phyloP scores from a whole-genome alignment of 2,113 vertebrate genomes.

The Triplophysa rosa region DNA sequence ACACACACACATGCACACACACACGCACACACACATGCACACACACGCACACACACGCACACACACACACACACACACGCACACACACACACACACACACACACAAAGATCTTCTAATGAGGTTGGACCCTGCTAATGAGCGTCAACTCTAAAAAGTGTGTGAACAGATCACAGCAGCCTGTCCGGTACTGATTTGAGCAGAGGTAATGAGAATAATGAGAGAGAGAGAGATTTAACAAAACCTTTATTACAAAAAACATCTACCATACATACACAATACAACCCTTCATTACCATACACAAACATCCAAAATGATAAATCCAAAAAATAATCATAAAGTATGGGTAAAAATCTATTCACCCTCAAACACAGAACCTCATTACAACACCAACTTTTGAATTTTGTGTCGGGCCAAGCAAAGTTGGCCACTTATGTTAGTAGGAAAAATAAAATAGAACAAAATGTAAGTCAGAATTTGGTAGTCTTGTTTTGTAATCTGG shows the following conservation, averaged over 20 bases:
- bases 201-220: conserved; percentile 78
- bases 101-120: conserved; percentile 51
- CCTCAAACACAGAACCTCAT: too few species aligned
- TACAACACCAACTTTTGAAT: too few species aligned
- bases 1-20: conserved; percentile 31
- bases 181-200: conserved; percentile 74
- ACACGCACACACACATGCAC: conserved; percentile 29
- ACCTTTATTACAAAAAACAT: not conserved
- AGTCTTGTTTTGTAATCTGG: not conserved
- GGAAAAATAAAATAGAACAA: not conserved
- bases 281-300: too few species aligned
- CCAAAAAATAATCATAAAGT: too few species aligned
- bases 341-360: too few species aligned
- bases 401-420: too few species aligned
- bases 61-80: too few species aligned
- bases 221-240: conserved; percentile 26
- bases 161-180: conserved; percentile 76
- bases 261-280: too few species aligned
- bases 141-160: conserved; percentile 70
- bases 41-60: conserved; percentile 33
- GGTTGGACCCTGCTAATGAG: conserved; percentile 66
- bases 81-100: conserved; percentile 27
- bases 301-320: too few species aligned
- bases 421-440: too few species aligned
- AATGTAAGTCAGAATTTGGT: conserved; percentile 26